Conservation (phyloP, 1,140 invertebrate genomes). For the Cydia fagiglandana region DNA sequence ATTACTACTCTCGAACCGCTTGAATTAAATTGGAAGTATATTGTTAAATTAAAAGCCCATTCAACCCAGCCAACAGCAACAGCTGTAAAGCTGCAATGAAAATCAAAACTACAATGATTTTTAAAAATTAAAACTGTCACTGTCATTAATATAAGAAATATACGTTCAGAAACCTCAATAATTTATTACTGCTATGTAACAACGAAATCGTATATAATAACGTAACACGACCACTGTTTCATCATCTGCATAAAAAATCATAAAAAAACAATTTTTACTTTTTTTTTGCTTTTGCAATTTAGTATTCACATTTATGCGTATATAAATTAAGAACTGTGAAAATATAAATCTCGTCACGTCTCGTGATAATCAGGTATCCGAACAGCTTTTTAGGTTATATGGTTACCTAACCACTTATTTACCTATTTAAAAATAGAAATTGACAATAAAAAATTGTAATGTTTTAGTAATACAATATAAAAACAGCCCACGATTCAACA, state of each 20-base stretch:
- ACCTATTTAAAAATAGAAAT: not conserved
- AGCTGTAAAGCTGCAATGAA: too few species aligned
- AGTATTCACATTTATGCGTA: too few species aligned
- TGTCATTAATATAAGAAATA: not conserved
- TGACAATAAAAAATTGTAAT: not conserved
- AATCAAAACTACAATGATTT: not conserved
- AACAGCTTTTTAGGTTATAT: not conserved
- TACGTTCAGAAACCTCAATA: not conserved
- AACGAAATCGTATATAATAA: too few species aligned
- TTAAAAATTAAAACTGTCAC: not conserved
- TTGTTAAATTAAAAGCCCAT: too few species aligned
- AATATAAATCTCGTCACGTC: too few species aligned
- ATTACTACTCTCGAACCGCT: too few species aligned
- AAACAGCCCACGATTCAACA: not conserved
- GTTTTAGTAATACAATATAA: not conserved
- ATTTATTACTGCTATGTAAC: not conserved
- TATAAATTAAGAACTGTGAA: too few species aligned
- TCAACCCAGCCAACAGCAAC: too few species aligned
- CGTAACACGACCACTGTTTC: not conserved
- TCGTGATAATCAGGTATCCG: not conserved
- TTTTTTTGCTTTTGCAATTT: too few species aligned
- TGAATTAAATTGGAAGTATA: too few species aligned
- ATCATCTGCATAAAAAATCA: too few species aligned
- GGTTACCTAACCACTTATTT: constrained; percentile 7
- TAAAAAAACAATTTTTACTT: too few species aligned